Evolutionary conservation across 2,797 vertebrate species (phyloP).

Genomic region (Bradypodion pumilum): DNA sequence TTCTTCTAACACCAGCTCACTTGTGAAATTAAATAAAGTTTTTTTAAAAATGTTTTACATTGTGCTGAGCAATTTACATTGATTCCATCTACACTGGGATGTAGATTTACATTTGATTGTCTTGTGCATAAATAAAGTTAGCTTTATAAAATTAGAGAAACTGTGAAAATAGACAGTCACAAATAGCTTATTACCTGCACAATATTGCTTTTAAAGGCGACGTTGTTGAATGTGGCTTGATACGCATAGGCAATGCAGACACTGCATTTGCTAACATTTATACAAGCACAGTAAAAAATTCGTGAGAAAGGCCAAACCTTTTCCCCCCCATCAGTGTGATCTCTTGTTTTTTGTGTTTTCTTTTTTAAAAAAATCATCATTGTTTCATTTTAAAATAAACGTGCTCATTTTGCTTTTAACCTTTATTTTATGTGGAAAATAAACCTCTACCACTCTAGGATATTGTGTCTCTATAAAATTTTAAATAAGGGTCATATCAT

Average conservation of each 20-base stretch:
- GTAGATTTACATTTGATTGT: slow-evolving; percentile 80
- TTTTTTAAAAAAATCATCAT: slow-evolving; percentile 74
- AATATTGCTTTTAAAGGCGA: slow-evolving; percentile 79
- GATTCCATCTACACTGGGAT: slow-evolving; percentile 69
- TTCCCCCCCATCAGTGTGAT: slow-evolving; percentile 53
- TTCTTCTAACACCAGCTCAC: slow-evolving; percentile 59
- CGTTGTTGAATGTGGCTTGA: slow-evolving; percentile 71
- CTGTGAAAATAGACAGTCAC: slow-evolving; percentile 79
- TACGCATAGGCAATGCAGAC: slow-evolving; percentile 74
- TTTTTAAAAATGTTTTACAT: slow-evolving; percentile 70
- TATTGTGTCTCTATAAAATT: slow-evolving; percentile 82
- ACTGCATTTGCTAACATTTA: slow-evolving; percentile 76
- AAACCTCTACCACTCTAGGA: slow-evolving; percentile 81
- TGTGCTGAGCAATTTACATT: slow-evolving; percentile 77
- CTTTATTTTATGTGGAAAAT: slow-evolving; percentile 75
- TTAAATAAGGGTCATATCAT: slow-evolving; percentile 77
- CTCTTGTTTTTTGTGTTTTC: slow-evolving; percentile 49
- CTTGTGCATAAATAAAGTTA: slow-evolving; percentile 80
- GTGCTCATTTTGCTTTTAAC: slow-evolving; percentile 68
- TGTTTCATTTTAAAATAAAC: slow-evolving; percentile 77
- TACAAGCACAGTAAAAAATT: slow-evolving; percentile 73
- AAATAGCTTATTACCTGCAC: slow-evolving; percentile 76
- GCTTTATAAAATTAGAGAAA: slow-evolving; percentile 71
- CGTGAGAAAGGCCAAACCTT: slow-evolving; percentile 80
- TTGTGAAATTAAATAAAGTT: slow-evolving; percentile 73